Evolutionary conservation across 2,113 vertebrate genomes (phyloP), one percentile per base, ranked within the genome.

Genomic region (Morone saxatilis): DNA sequence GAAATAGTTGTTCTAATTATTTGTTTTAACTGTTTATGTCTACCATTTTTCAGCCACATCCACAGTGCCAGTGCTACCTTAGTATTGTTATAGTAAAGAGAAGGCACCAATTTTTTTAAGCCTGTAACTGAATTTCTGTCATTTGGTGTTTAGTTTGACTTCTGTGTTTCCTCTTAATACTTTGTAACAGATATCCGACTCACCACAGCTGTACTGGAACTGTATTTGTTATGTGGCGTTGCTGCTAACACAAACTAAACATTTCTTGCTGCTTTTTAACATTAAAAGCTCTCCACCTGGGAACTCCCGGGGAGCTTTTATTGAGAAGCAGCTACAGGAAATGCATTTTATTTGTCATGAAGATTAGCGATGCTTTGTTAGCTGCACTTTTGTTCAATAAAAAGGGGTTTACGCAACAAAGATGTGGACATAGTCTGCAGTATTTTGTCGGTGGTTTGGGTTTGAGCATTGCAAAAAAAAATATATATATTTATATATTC

Each of bases 191-290:
- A 73, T 22, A 71, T 31, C 57, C 14, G 20, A 12, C 61, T 50
- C 16, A 11, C 19, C 25, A 22, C 68, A 43, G 47, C 41, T 25
- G 17, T n/a, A 38, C 16, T 10, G 8, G 0, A 31, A 20, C 40
- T 54, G 62, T 7, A 66, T 71, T 71, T 61, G 53, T 67, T 45
- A 17, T 65, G 68, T 40, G 56, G 62, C 36, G 6, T 61, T 57
- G 47, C 78, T 48, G 20, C 71, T 66, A 61, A 61, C 62, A 41
- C 66, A 75, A 67, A 41, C 53, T 51, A 9, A 61, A 71, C 60
- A 31, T 31, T 40, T 80, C 50, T 45, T 71, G 16, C 74, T 47
- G 62, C 31, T 22, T 36, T 63, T 62, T 74, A 45, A 10, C 59
- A 77, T 61, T 43, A 48, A 51, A 69, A 63, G 16, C 60, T 54